Percentiles rank a stretch among this genome's conserved stretches.
Conservation (phyloP, 2,797 vertebrate species). For the Pangasius sanitwongsei region DNA sequence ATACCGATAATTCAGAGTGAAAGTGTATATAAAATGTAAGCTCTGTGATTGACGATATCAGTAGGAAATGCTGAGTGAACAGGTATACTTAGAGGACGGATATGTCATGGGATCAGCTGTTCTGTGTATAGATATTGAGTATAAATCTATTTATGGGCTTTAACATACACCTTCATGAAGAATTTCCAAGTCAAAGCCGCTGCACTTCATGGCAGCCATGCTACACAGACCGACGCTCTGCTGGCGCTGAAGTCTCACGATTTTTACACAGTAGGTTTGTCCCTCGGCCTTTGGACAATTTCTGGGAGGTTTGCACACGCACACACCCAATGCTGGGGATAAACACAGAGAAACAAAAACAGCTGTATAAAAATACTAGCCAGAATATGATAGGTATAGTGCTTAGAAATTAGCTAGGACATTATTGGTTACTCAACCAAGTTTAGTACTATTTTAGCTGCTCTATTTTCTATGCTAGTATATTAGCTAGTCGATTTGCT, state of each 20-base stretch:
- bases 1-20: not conserved
- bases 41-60: not conserved
- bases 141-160: conserved; percentile 6
- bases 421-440: not conserved
- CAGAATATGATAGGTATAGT: not conserved
- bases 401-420: not conserved
- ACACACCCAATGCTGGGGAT: conserved; percentile 65
- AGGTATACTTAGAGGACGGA: not conserved
- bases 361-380: not conserved
- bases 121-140: not conserved
- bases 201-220: conserved; percentile 70
- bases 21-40: not conserved
- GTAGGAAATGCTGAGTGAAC: not conserved
- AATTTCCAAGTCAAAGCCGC: conserved; percentile 64
- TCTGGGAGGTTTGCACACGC: conserved; percentile 67
- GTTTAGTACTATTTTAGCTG: not conserved
- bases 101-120: not conserved
- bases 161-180: conserved; percentile 67
- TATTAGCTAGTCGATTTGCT: not conserved
- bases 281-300: conserved; percentile 58
- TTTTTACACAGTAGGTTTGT: conserved; percentile 70
- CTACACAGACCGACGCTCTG: conserved; percentile 70
- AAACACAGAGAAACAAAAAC: conserved; percentile 15
- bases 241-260: conserved; percentile 52
- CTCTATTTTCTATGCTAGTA: not conserved